phyloP scores from a whole-genome alignment of 2,888 invertebrate species.

The Venustoraphidia nigricollis region DNA sequence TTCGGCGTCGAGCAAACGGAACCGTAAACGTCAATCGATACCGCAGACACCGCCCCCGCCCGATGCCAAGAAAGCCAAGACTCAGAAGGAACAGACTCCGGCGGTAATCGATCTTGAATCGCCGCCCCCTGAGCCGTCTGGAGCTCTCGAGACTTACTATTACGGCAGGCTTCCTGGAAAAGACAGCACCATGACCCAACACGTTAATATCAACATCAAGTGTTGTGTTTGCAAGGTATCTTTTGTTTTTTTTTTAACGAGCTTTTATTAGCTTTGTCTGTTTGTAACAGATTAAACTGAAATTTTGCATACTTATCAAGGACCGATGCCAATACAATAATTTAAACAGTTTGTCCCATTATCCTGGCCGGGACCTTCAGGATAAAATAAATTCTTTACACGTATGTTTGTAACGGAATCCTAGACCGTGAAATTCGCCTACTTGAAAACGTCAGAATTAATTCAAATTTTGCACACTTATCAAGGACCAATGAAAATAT shows the following conservation, averaged over 20 bases:
- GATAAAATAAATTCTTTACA: too few species aligned
- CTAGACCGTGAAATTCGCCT: too few species aligned
- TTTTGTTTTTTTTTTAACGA: conserved; percentile 2
- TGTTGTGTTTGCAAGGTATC: conserved; percentile 23
- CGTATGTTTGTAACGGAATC: too few species aligned
- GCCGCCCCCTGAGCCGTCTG: conserved; percentile 29
- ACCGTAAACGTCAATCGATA: conserved; percentile 7
- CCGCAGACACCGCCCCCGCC: conserved; percentile 12
- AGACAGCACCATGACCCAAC: conserved; percentile 10
- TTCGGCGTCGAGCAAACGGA: conserved; percentile 5
- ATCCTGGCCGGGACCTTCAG: too few species aligned
- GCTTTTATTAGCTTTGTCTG: too few species aligned
- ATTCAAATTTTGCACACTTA: too few species aligned
- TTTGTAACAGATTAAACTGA: too few species aligned
- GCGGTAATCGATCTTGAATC: conserved; percentile 30
- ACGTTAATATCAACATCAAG: conserved; percentile 21
- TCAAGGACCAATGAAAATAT: too few species aligned
- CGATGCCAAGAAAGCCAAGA: conserved; percentile 18
- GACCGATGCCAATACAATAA: too few species aligned
- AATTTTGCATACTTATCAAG: too few species aligned
- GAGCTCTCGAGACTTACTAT: conserved; percentile 44
- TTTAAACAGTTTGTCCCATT: too few species aligned
- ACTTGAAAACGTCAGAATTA: too few species aligned
- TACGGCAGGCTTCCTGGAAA: conserved; percentile 38
- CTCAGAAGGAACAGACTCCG: conserved; percentile 28